These are phyloP conservation scores for Drosophila picticornis DNA, from an alignment of 2,888 invertebrate genomes.

Conservation along the genomic window DNA sequence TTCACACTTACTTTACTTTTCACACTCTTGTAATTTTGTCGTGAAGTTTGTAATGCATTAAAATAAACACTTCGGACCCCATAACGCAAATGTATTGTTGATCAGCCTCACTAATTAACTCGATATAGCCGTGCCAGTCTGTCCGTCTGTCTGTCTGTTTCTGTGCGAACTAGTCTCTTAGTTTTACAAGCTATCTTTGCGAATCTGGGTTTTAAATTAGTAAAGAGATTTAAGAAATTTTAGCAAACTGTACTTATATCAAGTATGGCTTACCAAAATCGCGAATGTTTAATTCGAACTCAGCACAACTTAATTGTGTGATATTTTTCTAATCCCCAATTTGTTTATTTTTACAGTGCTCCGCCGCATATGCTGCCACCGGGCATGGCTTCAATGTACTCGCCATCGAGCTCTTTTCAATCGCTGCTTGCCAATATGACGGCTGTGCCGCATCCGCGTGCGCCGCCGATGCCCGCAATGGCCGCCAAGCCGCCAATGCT, in stretches of 20 bases:
- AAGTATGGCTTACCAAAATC: not conserved
- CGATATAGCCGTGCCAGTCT: not conserved
- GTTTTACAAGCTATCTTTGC: not conserved
- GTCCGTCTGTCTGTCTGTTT: not conserved
- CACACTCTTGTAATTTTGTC: not conserved
- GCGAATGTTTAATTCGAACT: not conserved
- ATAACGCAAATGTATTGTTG: not conserved
- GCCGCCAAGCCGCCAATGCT: slow-evolving; percentile 72
- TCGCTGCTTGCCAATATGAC: slow-evolving; percentile 88
- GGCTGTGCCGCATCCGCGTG: slow-evolving; percentile 87
- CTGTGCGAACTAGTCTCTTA: too few relatives aligned
- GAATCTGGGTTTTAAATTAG: not conserved
- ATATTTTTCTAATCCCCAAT: not conserved
- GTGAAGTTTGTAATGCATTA: not conserved
- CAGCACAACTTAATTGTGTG: not conserved
- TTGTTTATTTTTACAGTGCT: slow-evolving; percentile 85
- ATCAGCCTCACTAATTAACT: not conserved
- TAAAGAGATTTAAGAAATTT: not conserved
- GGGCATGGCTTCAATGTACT: slow-evolving; percentile 87
- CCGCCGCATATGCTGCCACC: slow-evolving; percentile 89
- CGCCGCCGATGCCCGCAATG: slow-evolving; percentile 67
- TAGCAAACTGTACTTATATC: not conserved
- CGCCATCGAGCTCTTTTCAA: slow-evolving; percentile 90
- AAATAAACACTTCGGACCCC: not conserved
- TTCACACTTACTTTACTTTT: not conserved